phyloP scores from a whole-genome alignment of 2,888 invertebrate species.

The Limnephilus lunatus region DNA sequence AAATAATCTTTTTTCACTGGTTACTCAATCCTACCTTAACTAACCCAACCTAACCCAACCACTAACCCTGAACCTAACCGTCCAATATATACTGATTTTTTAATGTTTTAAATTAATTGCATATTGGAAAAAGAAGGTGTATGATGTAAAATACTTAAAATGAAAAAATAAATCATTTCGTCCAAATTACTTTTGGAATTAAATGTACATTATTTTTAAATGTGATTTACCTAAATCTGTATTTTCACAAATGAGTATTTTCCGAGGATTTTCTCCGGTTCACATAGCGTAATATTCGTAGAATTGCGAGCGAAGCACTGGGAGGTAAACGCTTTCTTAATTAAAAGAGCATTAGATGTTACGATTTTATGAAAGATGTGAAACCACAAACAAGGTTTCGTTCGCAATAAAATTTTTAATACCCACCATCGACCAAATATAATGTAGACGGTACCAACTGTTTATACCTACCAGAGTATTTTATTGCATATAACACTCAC shows the following conservation, averaged over 20 bases:
- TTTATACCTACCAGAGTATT: background rate
- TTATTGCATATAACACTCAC: background rate
- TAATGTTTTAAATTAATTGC: no score
- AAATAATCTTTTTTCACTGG: no score
- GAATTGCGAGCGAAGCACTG: background rate
- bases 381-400: background rate
- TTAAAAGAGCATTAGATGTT: background rate
- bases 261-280: background rate
- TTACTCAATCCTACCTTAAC: no score
- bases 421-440: background rate
- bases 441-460: no score
- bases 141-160: no score
- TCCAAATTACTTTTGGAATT: background rate
- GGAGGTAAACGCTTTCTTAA: background rate
- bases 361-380: background rate
- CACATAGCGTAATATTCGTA: background rate
- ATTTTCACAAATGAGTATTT: background rate
- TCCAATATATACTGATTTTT: no score
- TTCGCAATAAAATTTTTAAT: background rate
- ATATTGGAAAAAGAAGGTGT: no score
- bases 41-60: no score
- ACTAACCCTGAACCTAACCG: no score
- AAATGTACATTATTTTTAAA: background rate
- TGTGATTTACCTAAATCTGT: background rate
- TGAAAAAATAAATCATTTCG: background rate